Evolutionary conservation across 2,797 vertebrate species (phyloP).

Genomic region (Sarcophilus harrisii): DNA sequence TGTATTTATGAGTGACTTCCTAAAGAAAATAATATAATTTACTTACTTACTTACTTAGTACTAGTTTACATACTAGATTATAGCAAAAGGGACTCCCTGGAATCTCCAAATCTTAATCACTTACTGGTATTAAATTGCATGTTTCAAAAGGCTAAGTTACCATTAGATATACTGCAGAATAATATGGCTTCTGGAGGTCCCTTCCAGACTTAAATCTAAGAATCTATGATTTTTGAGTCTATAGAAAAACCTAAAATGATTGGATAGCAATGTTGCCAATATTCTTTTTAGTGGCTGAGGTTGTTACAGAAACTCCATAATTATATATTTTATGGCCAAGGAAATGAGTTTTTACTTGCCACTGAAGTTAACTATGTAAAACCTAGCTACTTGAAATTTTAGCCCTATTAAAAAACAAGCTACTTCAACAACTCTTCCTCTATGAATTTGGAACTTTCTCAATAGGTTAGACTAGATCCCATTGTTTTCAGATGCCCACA

Average conservation of each 20-base stretch:
- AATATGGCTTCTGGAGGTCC: neutral
- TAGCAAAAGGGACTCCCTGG: neutral
- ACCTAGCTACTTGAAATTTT: neutral
- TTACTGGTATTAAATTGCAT: neutral
- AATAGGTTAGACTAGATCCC: neutral
- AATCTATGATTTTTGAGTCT: neutral
- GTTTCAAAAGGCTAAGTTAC: neutral
- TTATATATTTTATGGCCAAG: neutral
- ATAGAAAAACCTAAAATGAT: neutral
- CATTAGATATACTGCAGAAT: neutral
- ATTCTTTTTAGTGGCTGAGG: neutral
- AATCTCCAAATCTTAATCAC: neutral
- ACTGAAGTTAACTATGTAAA: neutral
- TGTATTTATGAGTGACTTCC: neutral
- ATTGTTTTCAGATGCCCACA: neutral
- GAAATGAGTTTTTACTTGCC: neutral
- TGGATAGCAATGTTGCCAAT: neutral
- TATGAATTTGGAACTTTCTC: neutral
- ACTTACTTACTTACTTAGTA: no score
- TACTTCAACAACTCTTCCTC: neutral
- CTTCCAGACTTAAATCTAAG: neutral
- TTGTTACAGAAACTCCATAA: neutral
- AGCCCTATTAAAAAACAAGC: slow-evolving; percentile 12
- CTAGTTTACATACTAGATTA: neutral
- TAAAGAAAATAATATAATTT: neutral